Base-by-base conservation (phyloP, 2,113 vertebrate genomes). In the Garra rufa region DNA sequence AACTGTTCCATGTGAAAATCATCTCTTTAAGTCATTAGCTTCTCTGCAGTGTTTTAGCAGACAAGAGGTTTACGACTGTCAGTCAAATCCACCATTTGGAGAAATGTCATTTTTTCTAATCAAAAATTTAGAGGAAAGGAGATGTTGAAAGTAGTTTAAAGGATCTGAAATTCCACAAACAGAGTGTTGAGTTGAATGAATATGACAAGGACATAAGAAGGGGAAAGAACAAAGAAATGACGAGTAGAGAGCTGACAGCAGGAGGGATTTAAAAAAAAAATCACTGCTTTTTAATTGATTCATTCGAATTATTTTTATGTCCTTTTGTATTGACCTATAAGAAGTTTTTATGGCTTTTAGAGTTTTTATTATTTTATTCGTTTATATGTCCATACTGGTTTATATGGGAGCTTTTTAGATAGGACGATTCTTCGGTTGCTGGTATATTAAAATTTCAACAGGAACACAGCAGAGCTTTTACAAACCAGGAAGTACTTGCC, bases 51-150 rank as follows among this genome's bases (percentile, higher is more conserved):
- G 89, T 86, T 82, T 59, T 83, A 41, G 82, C 69, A 63, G 87
- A 76, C 59, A 63, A 15, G 71, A 84, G 85, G 86, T 89, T 89
- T 86, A 75, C 30, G 85, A 87, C 90, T 89, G 89, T 91, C 92
- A 88, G 73, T 92, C 89, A 93, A 55, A 85, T 83, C 34, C 59
- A 24, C 55, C 76, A 46, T 89, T 85, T 89, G 73, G 87, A 85
- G 87, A 91, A 91, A 88, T 89, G 82, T 87, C 86, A 82, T 86
- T 82, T 90, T 76, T 86, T 43, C 87, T 87, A 82, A 69, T 90
- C 69, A 85, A 81, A 86, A 88, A 88, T 87, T 85, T 83, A 26
- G 30, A 61, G 19, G 80, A 89, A 91, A 89, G 89, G 85, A 89
- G 88, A 83, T 84, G 82, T 84, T 81, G 63, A 82, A 70, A 70